Percentiles rank a stretch among this genome's conserved stretches.
Conservation (phyloP, 2,888 invertebrate genomes). For the Eustalomyia histrio region DNA sequence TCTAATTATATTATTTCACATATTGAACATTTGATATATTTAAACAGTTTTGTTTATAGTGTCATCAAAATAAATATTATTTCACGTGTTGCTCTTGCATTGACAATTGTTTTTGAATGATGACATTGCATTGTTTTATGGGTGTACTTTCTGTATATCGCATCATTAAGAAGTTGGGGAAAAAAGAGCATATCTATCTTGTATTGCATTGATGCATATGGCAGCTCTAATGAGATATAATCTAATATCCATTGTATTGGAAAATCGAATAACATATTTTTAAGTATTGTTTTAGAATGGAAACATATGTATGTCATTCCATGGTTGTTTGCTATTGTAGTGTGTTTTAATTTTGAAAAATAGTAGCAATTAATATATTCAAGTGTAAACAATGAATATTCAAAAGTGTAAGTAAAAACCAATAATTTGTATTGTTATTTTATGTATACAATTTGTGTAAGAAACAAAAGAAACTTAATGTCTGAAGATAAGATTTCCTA, state of each 20-base stretch:
- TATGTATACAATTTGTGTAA: too few species aligned
- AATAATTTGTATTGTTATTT: background rate
- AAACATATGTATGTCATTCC: constrained; percentile 22
- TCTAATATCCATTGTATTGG: constrained; percentile 2
- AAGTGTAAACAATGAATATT: constrained; percentile 31
- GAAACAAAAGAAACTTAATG: too few species aligned
- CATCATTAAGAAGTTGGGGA: background rate
- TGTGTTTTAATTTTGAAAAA: constrained; percentile 16
- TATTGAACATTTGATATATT: constrained; percentile 21
- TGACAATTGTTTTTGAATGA: background rate
- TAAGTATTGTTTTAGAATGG: background rate
- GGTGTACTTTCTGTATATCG: background rate
- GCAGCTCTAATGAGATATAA: constrained; percentile 3
- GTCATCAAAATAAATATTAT: constrained; percentile 51
- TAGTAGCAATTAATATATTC: constrained; percentile 25
- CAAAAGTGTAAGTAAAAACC: background rate
- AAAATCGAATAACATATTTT: constrained; percentile 28
- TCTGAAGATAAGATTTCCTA: too few species aligned
- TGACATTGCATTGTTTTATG: background rate
- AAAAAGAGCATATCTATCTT: background rate
- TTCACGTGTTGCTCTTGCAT: constrained; percentile 46
- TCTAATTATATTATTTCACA: constrained; percentile 3
- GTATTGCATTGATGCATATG: background rate
- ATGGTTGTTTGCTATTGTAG: constrained; percentile 16
- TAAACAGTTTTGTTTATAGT: constrained; percentile 32